These are phyloP conservation scores for Benitochromis conjunctus DNA, from an alignment of 2,113 vertebrate genomes.

Conservation along the genomic window DNA sequence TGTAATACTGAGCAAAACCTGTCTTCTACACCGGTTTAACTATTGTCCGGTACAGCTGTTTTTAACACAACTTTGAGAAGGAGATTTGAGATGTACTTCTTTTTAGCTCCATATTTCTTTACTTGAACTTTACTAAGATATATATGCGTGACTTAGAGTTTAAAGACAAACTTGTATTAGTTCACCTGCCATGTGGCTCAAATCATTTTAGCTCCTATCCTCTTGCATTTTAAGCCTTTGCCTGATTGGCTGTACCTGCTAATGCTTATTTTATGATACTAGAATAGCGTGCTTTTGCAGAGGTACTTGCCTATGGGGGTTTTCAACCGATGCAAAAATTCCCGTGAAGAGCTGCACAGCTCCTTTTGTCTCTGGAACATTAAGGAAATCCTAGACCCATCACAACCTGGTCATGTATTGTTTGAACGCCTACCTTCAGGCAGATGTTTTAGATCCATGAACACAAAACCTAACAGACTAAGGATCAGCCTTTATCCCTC, in stretches of 20 bases:
- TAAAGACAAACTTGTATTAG: neutral
- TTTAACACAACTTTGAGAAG: neutral
- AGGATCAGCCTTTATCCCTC: rapidly evolving
- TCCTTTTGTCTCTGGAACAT: neutral
- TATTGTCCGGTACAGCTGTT: neutral
- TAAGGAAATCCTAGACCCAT: neutral
- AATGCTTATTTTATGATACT: neutral
- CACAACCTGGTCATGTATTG: neutral
- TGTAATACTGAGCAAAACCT: neutral
- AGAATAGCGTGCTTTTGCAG: neutral
- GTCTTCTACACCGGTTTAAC: neutral
- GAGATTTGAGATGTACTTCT: rapidly evolving
- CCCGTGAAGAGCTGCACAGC: neutral
- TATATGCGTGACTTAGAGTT: neutral
- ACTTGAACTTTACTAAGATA: neutral
- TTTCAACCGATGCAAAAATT: neutral
- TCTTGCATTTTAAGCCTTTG: neutral
- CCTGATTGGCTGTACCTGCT: neutral
- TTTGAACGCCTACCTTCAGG: neutral
- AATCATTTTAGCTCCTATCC: rapidly evolving
- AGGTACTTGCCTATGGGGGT: neutral
- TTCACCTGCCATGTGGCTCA: neutral
- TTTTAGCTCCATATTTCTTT: neutral
- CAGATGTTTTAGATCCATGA: neutral
- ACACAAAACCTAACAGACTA: neutral